These are phyloP conservation scores for Leptopilina drosophilae DNA, from an alignment of 2,888 invertebrate genomes.

Conservation along the genomic window DNA sequence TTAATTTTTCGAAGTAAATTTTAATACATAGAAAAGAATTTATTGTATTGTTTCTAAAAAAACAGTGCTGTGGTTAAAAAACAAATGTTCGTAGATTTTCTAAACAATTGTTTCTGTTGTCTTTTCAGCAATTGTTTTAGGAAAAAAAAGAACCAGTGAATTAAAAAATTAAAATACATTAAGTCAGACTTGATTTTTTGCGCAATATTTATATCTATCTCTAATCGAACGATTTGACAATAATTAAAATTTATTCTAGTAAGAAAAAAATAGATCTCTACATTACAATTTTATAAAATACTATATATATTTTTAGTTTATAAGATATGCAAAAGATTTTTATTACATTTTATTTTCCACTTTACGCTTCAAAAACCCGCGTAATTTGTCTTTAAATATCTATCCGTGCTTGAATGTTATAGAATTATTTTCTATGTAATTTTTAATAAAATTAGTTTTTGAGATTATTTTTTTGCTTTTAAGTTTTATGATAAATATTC, in stretches of 20 bases:
- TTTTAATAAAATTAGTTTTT: conserved; percentile 15
- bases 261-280: conserved; percentile 14
- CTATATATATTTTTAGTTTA: conserved; percentile 8
- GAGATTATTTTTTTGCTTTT: conserved; percentile 25
- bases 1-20: too few relatives aligned
- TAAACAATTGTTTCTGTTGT: too few relatives aligned
- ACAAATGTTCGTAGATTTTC: too few relatives aligned
- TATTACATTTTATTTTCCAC: conserved; percentile 19
- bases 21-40: too few relatives aligned
- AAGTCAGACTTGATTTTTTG: not conserved
- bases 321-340: conserved; percentile 12
- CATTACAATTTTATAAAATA: conserved; percentile 12
- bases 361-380: conserved; percentile 5
- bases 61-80: too few relatives aligned
- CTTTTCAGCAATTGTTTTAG: too few relatives aligned
- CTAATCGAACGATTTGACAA: conserved; percentile 1
- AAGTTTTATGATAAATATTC: not conserved
- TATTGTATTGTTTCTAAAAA: too few relatives aligned
- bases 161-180: not conserved
- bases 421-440: conserved; percentile 34
- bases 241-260: conserved; percentile 9
- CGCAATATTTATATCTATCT: not conserved
- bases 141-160: not conserved
- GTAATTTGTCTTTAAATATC: conserved; percentile 29
- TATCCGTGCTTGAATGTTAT: conserved; percentile 38